These are phyloP conservation scores for Brachionus calyciflorus DNA, from an alignment of 1,140 invertebrate species.

Conservation along the genomic window DNA sequence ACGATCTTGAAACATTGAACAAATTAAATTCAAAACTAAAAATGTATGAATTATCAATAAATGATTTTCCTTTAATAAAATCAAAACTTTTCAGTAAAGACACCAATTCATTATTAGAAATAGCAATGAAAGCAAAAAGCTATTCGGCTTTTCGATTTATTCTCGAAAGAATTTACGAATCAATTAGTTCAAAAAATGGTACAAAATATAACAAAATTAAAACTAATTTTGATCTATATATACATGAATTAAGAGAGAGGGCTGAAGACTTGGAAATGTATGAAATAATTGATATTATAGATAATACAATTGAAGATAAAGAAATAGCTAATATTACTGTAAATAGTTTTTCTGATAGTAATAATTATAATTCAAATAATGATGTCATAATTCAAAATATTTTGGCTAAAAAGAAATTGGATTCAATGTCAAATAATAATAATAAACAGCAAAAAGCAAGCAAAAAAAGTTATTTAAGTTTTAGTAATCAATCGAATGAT, in stretches of 20 bases:
- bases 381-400: constrained; percentile 3
- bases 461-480: background rate
- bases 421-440: no score
- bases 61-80: constrained; percentile 4
- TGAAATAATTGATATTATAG: constrained; percentile 42
- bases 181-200: background rate
- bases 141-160: constrained; percentile 27
- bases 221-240: background rate
- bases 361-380: background rate
- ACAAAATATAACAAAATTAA: background rate
- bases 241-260: constrained; percentile 12
- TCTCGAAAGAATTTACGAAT: background rate
- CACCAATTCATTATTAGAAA: background rate
- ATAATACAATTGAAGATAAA: constrained; percentile 31
- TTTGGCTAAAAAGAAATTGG: background rate
- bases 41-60: background rate
- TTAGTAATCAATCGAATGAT: background rate
- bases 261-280: constrained; percentile 35
- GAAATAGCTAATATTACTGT: constrained; percentile 38
- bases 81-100: background rate
- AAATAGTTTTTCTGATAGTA: background rate
- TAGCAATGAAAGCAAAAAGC: constrained; percentile 2
- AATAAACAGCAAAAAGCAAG: background rate
- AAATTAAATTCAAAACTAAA: background rate
- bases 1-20: constrained; percentile 3